phyloP scores from a whole-genome alignment of 1,140 invertebrate genomes.

The Sitobion miscanthi region DNA sequence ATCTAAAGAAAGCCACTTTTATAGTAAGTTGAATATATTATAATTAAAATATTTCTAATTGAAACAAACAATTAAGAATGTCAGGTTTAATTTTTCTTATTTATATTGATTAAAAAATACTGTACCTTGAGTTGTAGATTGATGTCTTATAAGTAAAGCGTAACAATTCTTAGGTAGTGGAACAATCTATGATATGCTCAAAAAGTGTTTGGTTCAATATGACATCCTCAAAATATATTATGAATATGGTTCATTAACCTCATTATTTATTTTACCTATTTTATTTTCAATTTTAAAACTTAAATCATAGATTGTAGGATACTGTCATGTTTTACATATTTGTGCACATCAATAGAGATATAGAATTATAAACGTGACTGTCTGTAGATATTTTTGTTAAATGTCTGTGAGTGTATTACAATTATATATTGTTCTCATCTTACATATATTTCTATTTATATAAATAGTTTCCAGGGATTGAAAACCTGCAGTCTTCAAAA shows the following conservation, averaged over 20 bases:
- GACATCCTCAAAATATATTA: not conserved
- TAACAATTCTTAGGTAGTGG: too few species aligned
- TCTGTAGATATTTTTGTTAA: too few species aligned
- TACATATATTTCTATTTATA: not conserved
- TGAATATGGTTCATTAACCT: not conserved
- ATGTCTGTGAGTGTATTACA: too few species aligned
- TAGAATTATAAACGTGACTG: not conserved
- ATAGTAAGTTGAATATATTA: constrained; percentile 8
- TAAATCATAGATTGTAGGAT: too few species aligned
- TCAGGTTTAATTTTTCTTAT: not conserved
- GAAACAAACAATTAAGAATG: not conserved
- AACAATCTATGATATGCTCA: not conserved
- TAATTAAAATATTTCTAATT: not conserved
- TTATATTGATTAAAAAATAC: not conserved
- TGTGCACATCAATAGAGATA: not conserved
- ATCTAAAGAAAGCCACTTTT: constrained; percentile 19
- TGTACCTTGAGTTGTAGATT: too few species aligned
- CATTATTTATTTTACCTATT: not conserved
- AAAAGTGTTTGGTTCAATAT: not conserved
- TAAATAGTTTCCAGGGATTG: not conserved
- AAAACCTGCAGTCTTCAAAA: not conserved
- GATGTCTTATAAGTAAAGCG: too few species aligned
- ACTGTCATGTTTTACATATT: not conserved
- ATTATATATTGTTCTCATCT: not conserved
- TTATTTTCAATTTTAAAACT: too few species aligned